Base-by-base conservation (phyloP, 2,797 vertebrate genomes). In the Rhinogobio ventralis region DNA sequence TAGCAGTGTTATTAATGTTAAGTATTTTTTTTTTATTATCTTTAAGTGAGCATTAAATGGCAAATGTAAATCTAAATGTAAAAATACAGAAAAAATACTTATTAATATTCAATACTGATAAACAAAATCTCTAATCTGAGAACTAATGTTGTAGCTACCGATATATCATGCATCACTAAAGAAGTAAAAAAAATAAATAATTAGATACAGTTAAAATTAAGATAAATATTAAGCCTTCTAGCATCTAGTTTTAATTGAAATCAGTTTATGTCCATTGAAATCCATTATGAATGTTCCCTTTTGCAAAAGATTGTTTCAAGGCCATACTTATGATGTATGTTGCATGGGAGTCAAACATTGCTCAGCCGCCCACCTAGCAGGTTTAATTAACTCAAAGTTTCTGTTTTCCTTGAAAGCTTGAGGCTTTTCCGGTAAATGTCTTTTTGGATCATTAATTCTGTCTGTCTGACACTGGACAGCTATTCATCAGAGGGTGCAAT, bases 301-400 rank as follows among this genome's bases (percentile, higher is more conserved):
- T 46, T 62, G 39, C 33, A 42, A 76, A 19, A 30, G 68, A 28
- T 62, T 17, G 20, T 71, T 73, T 23, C 62, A 68, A 84, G 83
- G 42, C 15, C 25, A 17, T 28, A 36, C 53, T 15, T 30, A 71
- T 79, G 39, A 69, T 76, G 85, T 42, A 83, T 66, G 71, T 81
- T 57, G 42, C 77, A 72, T 85, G 79, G 49, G 81, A 81, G 77
- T 75, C 55, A 69, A 83, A 74, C 75, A 62, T 80, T 84, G 79
- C 85, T 79, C n/a, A 75, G 66, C 86, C 86, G 46, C 86, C 83
- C 86, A 86, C 85, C 79, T 85, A 79, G 75, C 55, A 51, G 66
- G 46, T 86, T 88, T 89, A 89, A 88, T 89, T 89, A 89, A 88
- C 76, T 80, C 49, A 53, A 51, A 49, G 79, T 82, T 81, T 62